phyloP scores from a whole-genome alignment of 30 jellyfish, hydroid and myxozoan species.

The Nemopilema nomurai region DNA sequence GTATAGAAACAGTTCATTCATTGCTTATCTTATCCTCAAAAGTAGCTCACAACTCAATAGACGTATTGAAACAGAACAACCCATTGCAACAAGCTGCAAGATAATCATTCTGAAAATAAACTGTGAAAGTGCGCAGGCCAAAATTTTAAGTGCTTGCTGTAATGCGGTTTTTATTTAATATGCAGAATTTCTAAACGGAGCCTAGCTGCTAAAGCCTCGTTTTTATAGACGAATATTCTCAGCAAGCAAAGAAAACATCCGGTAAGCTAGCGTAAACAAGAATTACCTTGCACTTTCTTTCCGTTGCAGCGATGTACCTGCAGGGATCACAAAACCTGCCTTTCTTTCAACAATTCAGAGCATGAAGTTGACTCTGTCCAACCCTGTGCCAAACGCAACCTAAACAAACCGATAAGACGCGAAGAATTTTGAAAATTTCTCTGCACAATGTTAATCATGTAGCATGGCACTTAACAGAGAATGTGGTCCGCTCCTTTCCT shows the following conservation, averaged over 20 bases:
- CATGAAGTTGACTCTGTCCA: not conserved
- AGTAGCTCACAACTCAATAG: too few relatives aligned
- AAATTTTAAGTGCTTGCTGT: not conserved
- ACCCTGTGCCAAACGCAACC: not conserved
- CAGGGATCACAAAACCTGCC: not conserved
- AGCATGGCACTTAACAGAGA: not conserved
- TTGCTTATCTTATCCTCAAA: not conserved
- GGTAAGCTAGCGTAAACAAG: not conserved
- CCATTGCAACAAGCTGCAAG: too few relatives aligned
- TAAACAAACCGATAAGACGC: not conserved
- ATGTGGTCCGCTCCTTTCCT: not conserved
- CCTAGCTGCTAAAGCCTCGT: too few relatives aligned
- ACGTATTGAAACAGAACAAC: too few relatives aligned
- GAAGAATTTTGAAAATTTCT: not conserved
- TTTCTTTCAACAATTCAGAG: not conserved
- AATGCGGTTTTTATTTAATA: too few relatives aligned
- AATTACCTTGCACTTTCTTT: not conserved
- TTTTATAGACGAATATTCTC: not conserved
- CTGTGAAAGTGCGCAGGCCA: too few relatives aligned
- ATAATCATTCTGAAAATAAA: too few relatives aligned
- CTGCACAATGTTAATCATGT: not conserved
- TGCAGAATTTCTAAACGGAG: too few relatives aligned
- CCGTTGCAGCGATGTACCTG: not conserved
- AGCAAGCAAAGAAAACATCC: not conserved
- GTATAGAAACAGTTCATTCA: not conserved